Conservation (phyloP, 2,888 invertebrate species). For the Candidula unifasciata region DNA sequence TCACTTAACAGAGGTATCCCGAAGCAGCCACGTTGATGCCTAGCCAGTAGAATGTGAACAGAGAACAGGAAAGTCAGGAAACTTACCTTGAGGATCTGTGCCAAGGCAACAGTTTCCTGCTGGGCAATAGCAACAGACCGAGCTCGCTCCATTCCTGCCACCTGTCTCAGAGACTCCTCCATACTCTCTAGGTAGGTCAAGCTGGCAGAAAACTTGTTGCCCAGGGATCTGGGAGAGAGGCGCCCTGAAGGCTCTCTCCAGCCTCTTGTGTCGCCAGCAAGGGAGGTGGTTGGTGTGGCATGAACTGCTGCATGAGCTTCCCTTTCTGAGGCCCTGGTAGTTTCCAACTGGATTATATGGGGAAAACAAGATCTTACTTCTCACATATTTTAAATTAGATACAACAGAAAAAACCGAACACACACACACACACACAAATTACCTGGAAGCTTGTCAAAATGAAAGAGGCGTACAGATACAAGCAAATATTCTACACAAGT, state of each 20-base stretch:
- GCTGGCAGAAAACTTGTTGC: slow-evolving; percentile 82
- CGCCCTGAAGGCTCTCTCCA: slow-evolving; percentile 40
- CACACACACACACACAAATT: no score
- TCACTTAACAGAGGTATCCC: no score
- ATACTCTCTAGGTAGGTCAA: slow-evolving; percentile 82
- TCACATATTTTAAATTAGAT: neutral
- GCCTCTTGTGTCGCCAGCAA: neutral
- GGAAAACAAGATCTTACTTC: neutral
- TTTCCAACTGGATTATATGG: neutral
- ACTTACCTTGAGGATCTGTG: slow-evolving; percentile 76
- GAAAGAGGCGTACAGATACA: no score
- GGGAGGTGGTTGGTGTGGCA: neutral
- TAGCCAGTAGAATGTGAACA: neutral
- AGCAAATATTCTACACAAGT: no score
- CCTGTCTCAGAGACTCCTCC: slow-evolving; percentile 82
- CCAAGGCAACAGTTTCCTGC: slow-evolving; percentile 77
- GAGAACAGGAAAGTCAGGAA: neutral
- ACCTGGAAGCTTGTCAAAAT: no score
- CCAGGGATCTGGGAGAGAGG: slow-evolving; percentile 80
- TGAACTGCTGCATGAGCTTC: neutral
- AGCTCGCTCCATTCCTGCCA: slow-evolving; percentile 81
- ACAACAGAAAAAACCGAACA: no score
- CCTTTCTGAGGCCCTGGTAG: neutral
- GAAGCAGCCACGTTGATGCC: no score
- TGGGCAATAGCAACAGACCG: slow-evolving; percentile 75